Conservation (phyloP, 2,888 invertebrate species). For the Leptopilina syphax region DNA sequence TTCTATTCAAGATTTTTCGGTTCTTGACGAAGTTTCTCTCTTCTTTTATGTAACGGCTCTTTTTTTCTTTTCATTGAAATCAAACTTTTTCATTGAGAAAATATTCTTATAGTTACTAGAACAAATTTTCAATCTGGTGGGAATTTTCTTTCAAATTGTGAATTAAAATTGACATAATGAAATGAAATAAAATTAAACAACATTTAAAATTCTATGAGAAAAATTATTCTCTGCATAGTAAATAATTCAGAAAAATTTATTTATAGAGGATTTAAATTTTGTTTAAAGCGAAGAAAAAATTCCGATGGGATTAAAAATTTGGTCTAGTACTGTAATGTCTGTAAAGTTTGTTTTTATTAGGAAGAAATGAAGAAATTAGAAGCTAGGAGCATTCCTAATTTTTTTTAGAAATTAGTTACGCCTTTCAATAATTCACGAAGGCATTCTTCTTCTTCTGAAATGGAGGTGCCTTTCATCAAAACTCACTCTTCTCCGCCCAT, state of each 20-base stretch:
- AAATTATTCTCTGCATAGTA: too few species aligned
- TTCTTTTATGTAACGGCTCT: background rate
- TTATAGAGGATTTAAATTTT: too few species aligned
- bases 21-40: background rate
- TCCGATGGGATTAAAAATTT: too few species aligned
- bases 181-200: too few species aligned
- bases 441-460: slow-evolving; percentile 31
- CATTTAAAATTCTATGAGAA: too few species aligned
- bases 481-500: slow-evolving; percentile 35
- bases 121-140: too few species aligned
- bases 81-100: background rate
- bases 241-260: too few species aligned
- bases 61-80: background rate
- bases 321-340: too few species aligned
- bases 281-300: too few species aligned
- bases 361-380: slow-evolving; percentile 15
- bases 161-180: too few species aligned
- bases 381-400: background rate
- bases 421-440: slow-evolving; percentile 21
- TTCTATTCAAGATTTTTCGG: background rate
- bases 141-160: too few species aligned
- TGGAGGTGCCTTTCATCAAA: slow-evolving; percentile 28
- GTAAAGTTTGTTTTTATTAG: background rate
- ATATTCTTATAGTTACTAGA: too few species aligned
- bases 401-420: slow-evolving; percentile 31